Evolutionary conservation across 2,113 vertebrate genomes (phyloP), one percentile per base, ranked within the genome.

Genomic region (Aldabrachelys gigantea): DNA sequence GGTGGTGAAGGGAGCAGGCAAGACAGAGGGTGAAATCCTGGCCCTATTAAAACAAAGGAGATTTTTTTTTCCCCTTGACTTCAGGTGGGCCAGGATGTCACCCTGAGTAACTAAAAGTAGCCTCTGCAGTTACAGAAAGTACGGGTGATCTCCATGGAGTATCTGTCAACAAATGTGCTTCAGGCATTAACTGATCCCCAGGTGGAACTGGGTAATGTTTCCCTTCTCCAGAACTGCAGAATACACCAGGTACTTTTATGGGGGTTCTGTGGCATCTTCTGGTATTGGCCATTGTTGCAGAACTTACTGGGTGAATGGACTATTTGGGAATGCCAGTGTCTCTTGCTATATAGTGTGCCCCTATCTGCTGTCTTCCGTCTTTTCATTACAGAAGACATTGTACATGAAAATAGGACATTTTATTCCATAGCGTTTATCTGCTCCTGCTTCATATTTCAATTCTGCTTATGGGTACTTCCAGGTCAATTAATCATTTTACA

Each of bases 11-110:
- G 84, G 81, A 91, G 79, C 57, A 79, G 83, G 88, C 89, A 92
- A 91, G 94, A 90, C 85, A 92, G 89, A 75, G 83, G 62, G 92
- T 89, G 83, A 87, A 0, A 84, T 79, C 84, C 91, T 79, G 53
- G 47, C 91, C 50, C 50, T 0, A 5, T 89, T 87, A 93, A 85
- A 41, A 24, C 38, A 38, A 41, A 62, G 57, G 41, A 80, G 87
- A 69, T 82, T 92, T 94, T 91, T 94, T 91, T 86, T 92, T 10
- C 47, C 87, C 65, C 59, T 84, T 29, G n/a, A 57, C 92, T 96
- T 88, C 69, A 72, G 80, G 87, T 87, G 2, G 2, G 1, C 27
- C 65, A 0, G 0, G 92, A 54, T 6, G 83, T 80, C 82, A 8
- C 84, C 85, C 87, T 86, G 53, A 85, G 35, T 82, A 89, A 80